Evolutionary conservation across 2,888 invertebrate genomes (phyloP), one percentile per base, ranked within the genome.

Genomic region (Ceraclea dissimilis): DNA sequence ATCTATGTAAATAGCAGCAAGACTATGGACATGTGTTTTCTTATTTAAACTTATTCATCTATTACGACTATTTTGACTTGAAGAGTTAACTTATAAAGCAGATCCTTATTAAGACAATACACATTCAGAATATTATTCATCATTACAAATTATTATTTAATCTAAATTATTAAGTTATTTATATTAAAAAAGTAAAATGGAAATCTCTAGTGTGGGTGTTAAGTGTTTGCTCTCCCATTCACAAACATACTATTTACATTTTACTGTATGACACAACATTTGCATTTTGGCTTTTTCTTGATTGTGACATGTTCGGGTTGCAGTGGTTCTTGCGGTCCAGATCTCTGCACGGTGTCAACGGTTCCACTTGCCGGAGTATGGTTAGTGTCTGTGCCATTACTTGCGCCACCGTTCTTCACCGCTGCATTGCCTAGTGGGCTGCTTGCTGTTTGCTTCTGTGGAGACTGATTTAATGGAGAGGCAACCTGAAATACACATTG

Each of bases 221-320:
- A 13, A 39, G 39, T 13, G 39, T 39, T 16, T 39, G 13, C 16
- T 16, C 13, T 39, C 39, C 16, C 39, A 16, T 19, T n/a, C 2
- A 8, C n/a, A 26, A 13, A 49, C 47, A 47, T 13, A 20, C 8
- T 19, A 21, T 20, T 47, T 19, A 47, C 47, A 47, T 47, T 16
- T 46, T 46, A 93, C 85, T 93, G 92, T 72, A 93, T 82, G 71
- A 90, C 90, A 81, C 94, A 94, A 81, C 93, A 93, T 74, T 90
- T 88, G 84, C 93, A 93, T 80, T 92, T 93, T 75, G 90, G 90
- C 79, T 93, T 93, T 82, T 93, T 93, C 81, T 93, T 93, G 71
- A 93, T 84, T 70, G 90, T 88, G 69, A 94, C 90, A 74, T 90
- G 92, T 74, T 93, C 93, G 64, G 92, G 89, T 74, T 91, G 90